Percentiles rank a stretch among this genome's conserved stretches.
Evolutionary conservation across 2,888 invertebrate genomes (phyloP).

Genomic region (Zootermopsis nevadensis): DNA sequence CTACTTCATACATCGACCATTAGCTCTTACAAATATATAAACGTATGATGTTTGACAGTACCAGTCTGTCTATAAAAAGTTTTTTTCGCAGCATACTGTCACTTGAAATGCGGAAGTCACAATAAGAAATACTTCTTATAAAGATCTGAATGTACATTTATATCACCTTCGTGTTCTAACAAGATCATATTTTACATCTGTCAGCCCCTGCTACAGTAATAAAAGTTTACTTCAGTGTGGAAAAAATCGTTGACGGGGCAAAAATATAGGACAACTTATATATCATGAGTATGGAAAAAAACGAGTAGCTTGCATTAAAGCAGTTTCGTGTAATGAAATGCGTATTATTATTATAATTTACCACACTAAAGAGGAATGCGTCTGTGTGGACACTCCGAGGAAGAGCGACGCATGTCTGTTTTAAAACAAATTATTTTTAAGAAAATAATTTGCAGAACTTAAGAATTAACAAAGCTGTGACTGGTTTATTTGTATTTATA

Average conservation of each 20-base stretch:
- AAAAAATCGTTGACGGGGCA: neutral
- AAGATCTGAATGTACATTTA: neutral
- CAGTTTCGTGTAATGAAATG: neutral
- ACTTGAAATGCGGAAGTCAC: neutral
- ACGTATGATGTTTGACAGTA: too few species aligned
- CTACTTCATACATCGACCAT: too few species aligned
- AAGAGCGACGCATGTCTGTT: neutral
- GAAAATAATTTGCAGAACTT: too few species aligned
- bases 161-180: neutral
- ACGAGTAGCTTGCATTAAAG: neutral
- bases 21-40: too few species aligned
- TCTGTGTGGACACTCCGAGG: neutral
- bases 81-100: neutral
- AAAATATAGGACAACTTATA: neutral
- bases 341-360: neutral
- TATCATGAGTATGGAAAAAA: conserved; percentile 1
- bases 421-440: too few species aligned
- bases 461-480: too few species aligned
- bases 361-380: neutral
- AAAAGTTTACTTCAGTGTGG: neutral
- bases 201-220: neutral
- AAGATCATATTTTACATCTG: neutral
- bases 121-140: neutral
- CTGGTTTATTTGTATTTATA: too few species aligned
- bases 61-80: too few species aligned